Percentiles rank a stretch among this genome's conserved stretches.
Evolutionary conservation across 1,140 invertebrate species (phyloP).

Genomic region (Drosophila repleta): DNA sequence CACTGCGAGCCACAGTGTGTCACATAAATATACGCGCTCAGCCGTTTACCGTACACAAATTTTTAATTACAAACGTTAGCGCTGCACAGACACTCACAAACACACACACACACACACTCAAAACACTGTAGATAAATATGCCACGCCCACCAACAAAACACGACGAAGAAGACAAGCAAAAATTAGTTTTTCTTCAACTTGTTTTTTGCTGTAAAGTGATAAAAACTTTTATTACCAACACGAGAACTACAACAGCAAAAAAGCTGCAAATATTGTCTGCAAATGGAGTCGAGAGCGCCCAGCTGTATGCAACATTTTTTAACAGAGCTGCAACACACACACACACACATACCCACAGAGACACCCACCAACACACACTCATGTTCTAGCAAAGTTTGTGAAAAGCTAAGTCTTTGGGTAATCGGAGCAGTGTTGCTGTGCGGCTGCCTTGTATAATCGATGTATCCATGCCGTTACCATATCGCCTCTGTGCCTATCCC

Average conservation of each 20-base stretch:
- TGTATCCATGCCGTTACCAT: slow-evolving; percentile 73
- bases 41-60: slow-evolving; percentile 48
- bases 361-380: neutral
- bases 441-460: slow-evolving; percentile 73
- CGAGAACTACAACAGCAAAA: slow-evolving; percentile 23
- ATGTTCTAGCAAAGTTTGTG: neutral
- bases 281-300: slow-evolving; percentile 41
- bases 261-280: slow-evolving; percentile 39
- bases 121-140: slow-evolving; percentile 29
- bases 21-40: slow-evolving; percentile 61
- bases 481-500: slow-evolving; percentile 55
- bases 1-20: slow-evolving; percentile 42
- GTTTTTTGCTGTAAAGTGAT: slow-evolving; percentile 42
- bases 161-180: slow-evolving; percentile 10
- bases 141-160: slow-evolving; percentile 42
- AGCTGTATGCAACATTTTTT: slow-evolving; percentile 56
- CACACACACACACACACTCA: slow-evolving; percentile 1
- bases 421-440: slow-evolving; percentile 48
- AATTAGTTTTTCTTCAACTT: slow-evolving; percentile 29
- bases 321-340: slow-evolving; percentile 20
- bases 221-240: slow-evolving; percentile 76
- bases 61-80: slow-evolving; percentile 65
- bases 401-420: slow-evolving; percentile 39
- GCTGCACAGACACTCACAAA: slow-evolving; percentile 2
- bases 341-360: slow-evolving; percentile 3